Evolutionary conservation across 2,797 vertebrate genomes (phyloP).

Genomic region (Sebastes itinus): DNA sequence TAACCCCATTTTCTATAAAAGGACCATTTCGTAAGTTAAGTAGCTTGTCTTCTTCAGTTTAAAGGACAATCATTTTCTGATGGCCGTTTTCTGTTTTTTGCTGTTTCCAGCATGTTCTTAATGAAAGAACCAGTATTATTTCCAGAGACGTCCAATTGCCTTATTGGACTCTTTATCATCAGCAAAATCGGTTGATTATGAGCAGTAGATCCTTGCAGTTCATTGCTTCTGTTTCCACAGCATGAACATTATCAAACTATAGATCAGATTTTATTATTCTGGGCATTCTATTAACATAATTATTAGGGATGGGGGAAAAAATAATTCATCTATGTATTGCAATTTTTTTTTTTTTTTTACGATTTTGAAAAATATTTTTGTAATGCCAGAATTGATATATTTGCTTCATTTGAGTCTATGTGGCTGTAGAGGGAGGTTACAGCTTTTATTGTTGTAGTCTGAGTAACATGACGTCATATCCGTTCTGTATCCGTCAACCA

Average conservation of each 20-base stretch:
- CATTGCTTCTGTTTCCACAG: constrained; percentile 21
- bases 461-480: no score
- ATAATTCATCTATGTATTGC: no score
- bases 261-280: constrained; percentile 26
- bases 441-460: no score
- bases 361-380: no score
- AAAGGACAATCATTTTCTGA: constrained; percentile 17
- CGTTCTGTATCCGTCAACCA: no score
- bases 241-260: constrained; percentile 3
- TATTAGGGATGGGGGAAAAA: background rate
- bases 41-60: constrained; percentile 45
- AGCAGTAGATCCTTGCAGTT: constrained; percentile 15
- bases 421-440: no score
- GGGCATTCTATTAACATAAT: constrained; percentile 14
- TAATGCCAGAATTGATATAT: no score
- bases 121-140: constrained; percentile 46
- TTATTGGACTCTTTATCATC: constrained; percentile 39
- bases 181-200: constrained; percentile 32
- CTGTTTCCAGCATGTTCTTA: constrained; percentile 55
- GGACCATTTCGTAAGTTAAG: constrained; percentile 45
- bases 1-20: constrained; percentile 47
- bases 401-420: no score
- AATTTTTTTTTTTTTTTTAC: no score
- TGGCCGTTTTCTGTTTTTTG: constrained; percentile 38
- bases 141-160: constrained; percentile 21